phyloP scores from a whole-genome alignment of 2,888 invertebrate genomes.

The Galeopsomyia nigrocyanea region DNA sequence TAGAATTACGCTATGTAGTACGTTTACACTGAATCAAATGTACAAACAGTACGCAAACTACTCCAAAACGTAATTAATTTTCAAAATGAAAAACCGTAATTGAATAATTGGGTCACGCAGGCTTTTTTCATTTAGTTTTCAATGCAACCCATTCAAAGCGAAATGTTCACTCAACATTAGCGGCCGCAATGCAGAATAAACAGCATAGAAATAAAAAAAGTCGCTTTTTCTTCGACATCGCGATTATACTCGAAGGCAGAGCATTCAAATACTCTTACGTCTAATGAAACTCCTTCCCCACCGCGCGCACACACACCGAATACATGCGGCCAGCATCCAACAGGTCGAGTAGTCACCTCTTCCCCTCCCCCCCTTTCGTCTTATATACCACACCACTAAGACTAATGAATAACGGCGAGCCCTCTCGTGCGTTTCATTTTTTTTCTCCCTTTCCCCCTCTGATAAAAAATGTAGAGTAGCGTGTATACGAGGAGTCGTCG shows the following conservation, averaged over 20 bases:
- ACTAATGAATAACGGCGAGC: slow-evolving; percentile 32
- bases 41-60: too few species aligned
- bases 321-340: slow-evolving; percentile 16
- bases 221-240: slow-evolving; percentile 17
- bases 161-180: too few species aligned
- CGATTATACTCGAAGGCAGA: slow-evolving; percentile 30
- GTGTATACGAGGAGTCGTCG: not conserved
- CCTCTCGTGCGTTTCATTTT: slow-evolving; percentile 44
- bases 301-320: not conserved
- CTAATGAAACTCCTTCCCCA: slow-evolving; percentile 34
- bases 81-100: too few species aligned
- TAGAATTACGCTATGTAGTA: too few species aligned
- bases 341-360: slow-evolving; percentile 20
- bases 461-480: slow-evolving; percentile 36
- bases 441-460: not conserved
- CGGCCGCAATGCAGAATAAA: too few species aligned
- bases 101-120: too few species aligned
- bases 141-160: too few species aligned
- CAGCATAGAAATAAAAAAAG: too few species aligned
- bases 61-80: too few species aligned
- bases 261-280: slow-evolving; percentile 38
- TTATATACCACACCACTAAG: slow-evolving; percentile 1
- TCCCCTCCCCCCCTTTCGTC: too few species aligned
- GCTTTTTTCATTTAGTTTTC: too few species aligned
- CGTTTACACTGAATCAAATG: too few species aligned